Percentiles rank a stretch among this genome's conserved stretches.
Evolutionary conservation across 1,140 invertebrate genomes (phyloP).

Genomic region (Calosoma granatense): DNA sequence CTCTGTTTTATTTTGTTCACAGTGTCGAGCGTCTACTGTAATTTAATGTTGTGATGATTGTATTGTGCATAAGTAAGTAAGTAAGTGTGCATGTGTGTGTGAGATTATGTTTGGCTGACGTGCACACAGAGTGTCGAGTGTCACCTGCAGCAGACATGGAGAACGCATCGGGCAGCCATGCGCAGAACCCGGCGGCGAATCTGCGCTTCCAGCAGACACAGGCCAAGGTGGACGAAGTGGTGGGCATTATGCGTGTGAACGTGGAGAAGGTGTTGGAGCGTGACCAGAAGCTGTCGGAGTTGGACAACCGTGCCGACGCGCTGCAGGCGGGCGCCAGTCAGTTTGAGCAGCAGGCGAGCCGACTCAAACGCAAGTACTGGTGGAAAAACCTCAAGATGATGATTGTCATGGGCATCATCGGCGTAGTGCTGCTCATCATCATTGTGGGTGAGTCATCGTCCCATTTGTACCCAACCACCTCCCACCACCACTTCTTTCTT

Average conservation of each 20-base stretch:
- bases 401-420: slow-evolving; percentile 82
- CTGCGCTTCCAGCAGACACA: slow-evolving; percentile 86
- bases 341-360: slow-evolving; percentile 93
- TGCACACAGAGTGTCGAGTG: no score
- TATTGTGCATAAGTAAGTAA: no score
- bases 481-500: no score
- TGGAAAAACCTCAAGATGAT: slow-evolving; percentile 98
- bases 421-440: slow-evolving; percentile 70
- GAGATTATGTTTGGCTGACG: no score
- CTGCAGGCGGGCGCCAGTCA: slow-evolving; percentile 92
- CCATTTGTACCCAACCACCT: no score
- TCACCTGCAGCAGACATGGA: no score
- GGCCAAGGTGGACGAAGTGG: slow-evolving; percentile 94
- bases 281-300: slow-evolving; percentile 93
- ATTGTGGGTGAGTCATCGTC: slow-evolving; percentile 52
- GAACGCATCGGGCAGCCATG: background rate
- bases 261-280: slow-evolving; percentile 98
- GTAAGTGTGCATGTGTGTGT: no score
- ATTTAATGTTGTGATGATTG: no score
- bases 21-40: no score
- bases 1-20: no score
- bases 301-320: slow-evolving; percentile 93
- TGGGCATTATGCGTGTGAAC: slow-evolving; percentile 97
- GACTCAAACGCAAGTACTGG: slow-evolving; percentile 96
- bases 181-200: slow-evolving; percentile 32